Evolutionary conservation across 1,140 invertebrate species (phyloP), one percentile per base, ranked within the genome.

Genomic region (Aphidius ervi): DNA sequence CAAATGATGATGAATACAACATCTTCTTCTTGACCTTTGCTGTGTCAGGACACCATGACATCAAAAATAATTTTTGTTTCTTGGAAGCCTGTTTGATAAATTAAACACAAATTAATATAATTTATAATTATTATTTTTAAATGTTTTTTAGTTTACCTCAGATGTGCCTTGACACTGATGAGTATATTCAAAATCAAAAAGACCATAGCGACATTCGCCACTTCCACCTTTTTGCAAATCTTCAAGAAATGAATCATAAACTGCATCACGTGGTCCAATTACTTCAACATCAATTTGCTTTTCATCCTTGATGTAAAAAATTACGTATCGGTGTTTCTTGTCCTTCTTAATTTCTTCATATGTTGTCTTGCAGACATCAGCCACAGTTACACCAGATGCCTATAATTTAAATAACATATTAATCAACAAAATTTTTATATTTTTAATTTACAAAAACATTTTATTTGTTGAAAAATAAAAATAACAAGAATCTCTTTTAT

Each of bases 1-100:
- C 94, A 75, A 97, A 97, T 71, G 93, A 96, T 85, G 92, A 90
- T 66, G 95, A 96, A 83, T 98, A 98, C 85, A 98, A 89, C 95
- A 98, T 98, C 89, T 98, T 98, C 91, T 97, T 96, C 86, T 97
- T 97, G 61, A 97, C 92, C 81, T 94, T 95, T 70, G 95, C 94
- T 76, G 90, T 94, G 81, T 98, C 95, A 40, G 95, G 96, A 85
- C 94, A 97, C 93, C 93, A 96, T 72, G 91, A 94, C 93, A 97
- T 95, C 74, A 97, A 85, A 84, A 96, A 94, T 59, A 97, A 82
- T 80, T 96, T 95, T 78, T 95, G 92, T 87, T 95, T 95, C 86
- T 94, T 94, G 78, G 90, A 92, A 72, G 90, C 91, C 83, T 84
- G 16, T 58, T 46, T 46, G 2, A 46, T 46, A 43, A n/a, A 46